Evolutionary conservation across 2,888 invertebrate genomes (phyloP), one percentile per base, ranked within the genome.

Genomic region (Mesorhabditis spiculigera): DNA sequence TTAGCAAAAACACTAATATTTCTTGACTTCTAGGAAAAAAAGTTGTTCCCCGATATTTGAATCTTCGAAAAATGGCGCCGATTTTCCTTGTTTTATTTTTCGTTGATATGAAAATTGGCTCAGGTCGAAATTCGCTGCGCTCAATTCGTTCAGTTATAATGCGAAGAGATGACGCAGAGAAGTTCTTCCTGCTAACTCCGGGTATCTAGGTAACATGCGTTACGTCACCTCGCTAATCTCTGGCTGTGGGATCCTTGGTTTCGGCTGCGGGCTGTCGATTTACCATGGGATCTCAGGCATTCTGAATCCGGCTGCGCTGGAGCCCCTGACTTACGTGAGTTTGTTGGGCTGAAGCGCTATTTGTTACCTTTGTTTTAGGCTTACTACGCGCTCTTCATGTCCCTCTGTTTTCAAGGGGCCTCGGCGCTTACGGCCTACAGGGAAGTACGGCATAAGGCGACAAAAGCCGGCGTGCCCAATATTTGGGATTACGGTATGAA

Each of bases 161-260:
- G n/a, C n/a, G n/a, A n/a, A n/a, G n/a, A n/a, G n/a, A n/a, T n/a
- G 28, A 28, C 3, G 28, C 28, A 28, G 28, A 28, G 28, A 3
- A 28, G 3, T 28, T 28, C 28, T 1, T 28, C 28, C 28, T 28
- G 28, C 28, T 28, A 1, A 28, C 28, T 28, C 28, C 28, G 28
- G 28, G 28, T 28, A n/a, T n/a, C 96, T 94, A 86, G 91, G 93
- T 67, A 95, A 95, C 86, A 94, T 97, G 93, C 91, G 93, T 86
- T 95, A 97, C 88, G 95, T 98, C 5, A 92, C 97, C 0, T 96
- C 97, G 0, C 88, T 98, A 62, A 95, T 97, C 86, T 95, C 96
- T 42, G 98, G 98, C 5, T 96, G 97, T 43, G 95, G 95, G 50
- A 98, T 99, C 83, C 96, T 98, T 88, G 96, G 94, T 86, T 93